Base-by-base conservation (phyloP, 2,888 invertebrate species). In the Drosophila gaucha region DNA sequence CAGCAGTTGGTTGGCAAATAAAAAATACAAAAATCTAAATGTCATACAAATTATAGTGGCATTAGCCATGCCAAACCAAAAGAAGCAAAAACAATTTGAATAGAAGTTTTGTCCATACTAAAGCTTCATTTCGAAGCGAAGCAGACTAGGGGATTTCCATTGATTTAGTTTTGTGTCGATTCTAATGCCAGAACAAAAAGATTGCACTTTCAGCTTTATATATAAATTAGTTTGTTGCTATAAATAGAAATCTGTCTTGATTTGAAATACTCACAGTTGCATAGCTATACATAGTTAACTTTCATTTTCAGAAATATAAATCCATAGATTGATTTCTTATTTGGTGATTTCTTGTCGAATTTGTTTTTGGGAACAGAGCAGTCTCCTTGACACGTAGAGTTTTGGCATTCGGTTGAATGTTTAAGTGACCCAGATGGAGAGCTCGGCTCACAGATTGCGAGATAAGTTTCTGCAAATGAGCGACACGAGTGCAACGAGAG, bases 391-490 rank as follows among this genome's bases (percentile, higher is more conserved):
- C 43, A 49, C 24, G 39, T 14, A 6, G 39, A 41, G 38, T 12
- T 14, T 6, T 57, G 24, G 31, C 30, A 5, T 12, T 30, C 16
- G 16, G 16, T 9, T 60, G 44, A 28, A 39, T 52, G 22, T 36
- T 8, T 24, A 39, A 33, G 24, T 68, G 64, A 74, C 63, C 63
- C 69, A 72, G 39, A 26, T 74, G 47, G n/a, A 62, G 54, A 60
- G 49, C 36, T 59, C 39, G 60, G 41, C 26, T 41, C 59, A 41
- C 36, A 63, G 71, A 51, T 50, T 46, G 57, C 41, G 6, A 57
- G 72, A 43, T 67, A 51, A 62, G 55, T 47, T n/a, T 26, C 52
- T 47, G 57, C 33, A 69, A 74, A 51, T 74, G 75, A 74, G 50
- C 49, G 44, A 47, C 56, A 47, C 20, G 59, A 51, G 46, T 47